Evolutionary conservation across 1,140 invertebrate species (phyloP), one percentile per base, ranked within the genome.

Genomic region (Anagrus nilaparvatae): DNA sequence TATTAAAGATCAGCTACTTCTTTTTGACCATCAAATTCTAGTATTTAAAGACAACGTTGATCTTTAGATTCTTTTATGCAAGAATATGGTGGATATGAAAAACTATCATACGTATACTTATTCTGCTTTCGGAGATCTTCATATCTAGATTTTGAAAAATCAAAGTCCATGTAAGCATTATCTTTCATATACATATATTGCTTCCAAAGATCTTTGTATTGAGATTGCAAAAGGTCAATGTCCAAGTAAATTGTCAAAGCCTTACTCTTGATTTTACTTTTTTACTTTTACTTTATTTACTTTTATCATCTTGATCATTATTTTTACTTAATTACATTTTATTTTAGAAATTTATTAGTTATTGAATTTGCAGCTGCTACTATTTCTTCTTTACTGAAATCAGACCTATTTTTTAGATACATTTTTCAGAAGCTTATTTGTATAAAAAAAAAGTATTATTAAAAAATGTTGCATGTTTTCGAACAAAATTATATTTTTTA

Each of bases 121-220:
- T 33, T 6, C 14, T 33, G 32, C 18, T 33, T 12, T 20, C 7
- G 14, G 18, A 33, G 32, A 33, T 7, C 18, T 33, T 33, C 32
- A 17, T 33, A 33, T 10, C 18, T 12, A 9, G 24, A 38, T 13
- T 14, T 21, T 47, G 21, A 32, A 46, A 19, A 43, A 35, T 46
- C 28, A 32, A 39, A 30, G 17, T 35, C 19, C 39, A 27, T 13
- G 34, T 9, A 40, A 34, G 27, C 28, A 32, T 32, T 32, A 17
- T 32, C 7, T 32, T 32, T 43, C 13, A 21, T 29, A 7, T 30
- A 46, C 13, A 32, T 42, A 14, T 42, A 28, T 21, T 28, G 14
- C 23, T 12, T 2, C 42, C 29, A n/a, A 24, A 23, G 10, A 19
- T n/a, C n/a, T n/a, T n/a, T n/a, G n/a, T n/a, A n/a, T n/a, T n/a